phyloP scores from a whole-genome alignment of 2,797 vertebrate species.

The Picus viridis region DNA sequence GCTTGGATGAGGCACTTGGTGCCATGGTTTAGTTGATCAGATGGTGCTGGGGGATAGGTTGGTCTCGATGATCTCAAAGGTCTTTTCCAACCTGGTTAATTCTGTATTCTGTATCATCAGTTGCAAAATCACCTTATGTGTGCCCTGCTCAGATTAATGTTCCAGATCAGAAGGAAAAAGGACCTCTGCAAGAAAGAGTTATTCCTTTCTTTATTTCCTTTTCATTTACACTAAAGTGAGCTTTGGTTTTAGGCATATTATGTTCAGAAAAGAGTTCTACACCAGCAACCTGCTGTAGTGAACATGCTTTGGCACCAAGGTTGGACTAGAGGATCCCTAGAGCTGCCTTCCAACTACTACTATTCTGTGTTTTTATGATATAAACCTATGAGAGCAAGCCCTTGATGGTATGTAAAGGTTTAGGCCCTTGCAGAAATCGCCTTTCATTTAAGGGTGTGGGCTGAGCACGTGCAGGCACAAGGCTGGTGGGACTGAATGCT shows the following conservation, averaged over 20 bases:
- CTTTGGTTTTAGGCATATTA: neutral
- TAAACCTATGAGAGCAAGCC: neutral
- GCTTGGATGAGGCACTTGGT: no score
- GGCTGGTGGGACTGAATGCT: accelerated
- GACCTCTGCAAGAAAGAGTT: neutral
- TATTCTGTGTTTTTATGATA: no score
- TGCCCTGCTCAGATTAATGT: neutral
- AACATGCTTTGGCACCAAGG: no score
- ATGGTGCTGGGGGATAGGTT: no score
- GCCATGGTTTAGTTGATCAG: no score
- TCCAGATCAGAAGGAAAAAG: neutral
- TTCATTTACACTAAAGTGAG: neutral
- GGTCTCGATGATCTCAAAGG: no score
- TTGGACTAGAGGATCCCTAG: no score
- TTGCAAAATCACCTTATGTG: neutral
- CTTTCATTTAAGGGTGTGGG: neutral
- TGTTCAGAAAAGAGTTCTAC: neutral
- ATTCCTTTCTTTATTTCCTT: neutral
- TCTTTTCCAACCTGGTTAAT: no score
- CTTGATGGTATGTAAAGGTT: neutral
- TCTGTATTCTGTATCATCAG: neutral
- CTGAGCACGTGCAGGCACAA: neutral
- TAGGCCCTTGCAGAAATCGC: neutral
- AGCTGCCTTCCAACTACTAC: no score
- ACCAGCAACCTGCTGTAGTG: no score